Conservation (phyloP, 2,888 invertebrate species). For the Drosophila monieri region DNA sequence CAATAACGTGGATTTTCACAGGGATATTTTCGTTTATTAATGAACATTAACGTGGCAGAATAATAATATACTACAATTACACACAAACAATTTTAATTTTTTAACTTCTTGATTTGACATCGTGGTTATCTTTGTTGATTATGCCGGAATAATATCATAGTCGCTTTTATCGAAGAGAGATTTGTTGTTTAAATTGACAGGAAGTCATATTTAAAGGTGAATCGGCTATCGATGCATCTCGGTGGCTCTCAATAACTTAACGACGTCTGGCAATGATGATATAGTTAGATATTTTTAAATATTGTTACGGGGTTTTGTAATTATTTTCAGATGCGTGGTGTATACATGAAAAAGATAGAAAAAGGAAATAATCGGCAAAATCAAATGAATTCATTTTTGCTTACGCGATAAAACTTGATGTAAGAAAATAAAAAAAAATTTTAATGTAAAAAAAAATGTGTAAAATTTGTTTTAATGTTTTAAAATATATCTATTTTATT, state of each 20-base stretch:
- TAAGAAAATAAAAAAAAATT: not conserved
- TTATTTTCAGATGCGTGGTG: slow-evolving; percentile 16
- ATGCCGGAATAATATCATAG: slow-evolving; percentile 37
- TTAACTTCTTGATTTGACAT: slow-evolving; percentile 30
- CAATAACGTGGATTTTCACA: slow-evolving; percentile 29
- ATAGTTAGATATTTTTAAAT: slow-evolving; percentile 1
- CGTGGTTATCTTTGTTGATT: slow-evolving; percentile 29
- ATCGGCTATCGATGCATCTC: slow-evolving; percentile 28
- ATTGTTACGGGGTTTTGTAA: slow-evolving; percentile 4
- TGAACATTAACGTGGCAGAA: slow-evolving; percentile 28
- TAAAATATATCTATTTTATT: no score
- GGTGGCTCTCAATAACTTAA: slow-evolving; percentile 59
- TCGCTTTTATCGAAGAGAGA: slow-evolving; percentile 25
- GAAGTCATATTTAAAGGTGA: slow-evolving; percentile 46
- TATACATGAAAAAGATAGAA: slow-evolving; percentile 50
- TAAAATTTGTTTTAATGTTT: no score
- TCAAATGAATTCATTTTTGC: slow-evolving; percentile 41
- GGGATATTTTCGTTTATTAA: slow-evolving; percentile 32
- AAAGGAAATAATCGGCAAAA: slow-evolving; percentile 66
- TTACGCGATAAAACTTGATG: slow-evolving; percentile 2
- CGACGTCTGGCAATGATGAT: slow-evolving; percentile 58
- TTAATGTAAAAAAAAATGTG: no score
- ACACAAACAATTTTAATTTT: slow-evolving; percentile 34
- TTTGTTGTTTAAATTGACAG: slow-evolving; percentile 62
- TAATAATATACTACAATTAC: slow-evolving; percentile 36